Conservation (phyloP, 2,888 invertebrate genomes). For the Listrodromus nycthemerus region DNA sequence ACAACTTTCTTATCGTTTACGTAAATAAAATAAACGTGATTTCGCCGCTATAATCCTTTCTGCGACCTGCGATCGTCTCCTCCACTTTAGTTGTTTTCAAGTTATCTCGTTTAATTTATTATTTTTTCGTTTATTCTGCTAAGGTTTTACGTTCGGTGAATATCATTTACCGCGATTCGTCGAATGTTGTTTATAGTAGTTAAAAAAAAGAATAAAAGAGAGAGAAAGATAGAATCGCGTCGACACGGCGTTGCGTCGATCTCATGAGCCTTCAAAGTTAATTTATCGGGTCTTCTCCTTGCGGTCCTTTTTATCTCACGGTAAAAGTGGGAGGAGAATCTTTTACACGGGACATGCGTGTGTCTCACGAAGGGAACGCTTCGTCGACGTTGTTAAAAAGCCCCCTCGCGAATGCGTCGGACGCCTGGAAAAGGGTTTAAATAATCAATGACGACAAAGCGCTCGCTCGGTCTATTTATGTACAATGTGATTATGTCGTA, state of each 20-base stretch:
- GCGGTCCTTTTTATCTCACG: neutral
- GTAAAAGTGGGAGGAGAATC: slow-evolving; percentile 18
- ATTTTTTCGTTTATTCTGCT: slow-evolving; percentile 11
- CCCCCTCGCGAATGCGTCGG: slow-evolving; percentile 10
- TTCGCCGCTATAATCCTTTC: slow-evolving; percentile 39
- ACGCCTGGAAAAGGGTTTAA: slow-evolving; percentile 15
- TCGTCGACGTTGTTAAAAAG: slow-evolving; percentile 41
- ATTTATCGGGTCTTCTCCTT: neutral
- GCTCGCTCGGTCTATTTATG: slow-evolving; percentile 71
- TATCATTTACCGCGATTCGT: slow-evolving; percentile 25
- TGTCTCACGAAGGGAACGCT: slow-evolving; percentile 22
- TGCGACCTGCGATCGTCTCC: slow-evolving; percentile 41
- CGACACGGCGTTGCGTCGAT: slow-evolving; percentile 24
- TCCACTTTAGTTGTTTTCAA: slow-evolving; percentile 31
- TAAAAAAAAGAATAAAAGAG: neutral
- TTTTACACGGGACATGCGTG: slow-evolving; percentile 29
- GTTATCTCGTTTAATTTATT: slow-evolving; percentile 5
- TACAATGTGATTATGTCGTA: slow-evolving; percentile 78
- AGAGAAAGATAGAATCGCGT: neutral
- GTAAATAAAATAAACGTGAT: slow-evolving; percentile 36
- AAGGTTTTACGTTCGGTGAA: slow-evolving; percentile 14
- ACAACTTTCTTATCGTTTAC: slow-evolving; percentile 22
- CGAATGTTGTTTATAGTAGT: neutral
- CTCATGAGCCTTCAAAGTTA: slow-evolving; percentile 26
- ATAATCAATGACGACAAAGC: slow-evolving; percentile 26